phyloP scores from a whole-genome alignment of 2,888 invertebrate species.

The Plebejus argus region DNA sequence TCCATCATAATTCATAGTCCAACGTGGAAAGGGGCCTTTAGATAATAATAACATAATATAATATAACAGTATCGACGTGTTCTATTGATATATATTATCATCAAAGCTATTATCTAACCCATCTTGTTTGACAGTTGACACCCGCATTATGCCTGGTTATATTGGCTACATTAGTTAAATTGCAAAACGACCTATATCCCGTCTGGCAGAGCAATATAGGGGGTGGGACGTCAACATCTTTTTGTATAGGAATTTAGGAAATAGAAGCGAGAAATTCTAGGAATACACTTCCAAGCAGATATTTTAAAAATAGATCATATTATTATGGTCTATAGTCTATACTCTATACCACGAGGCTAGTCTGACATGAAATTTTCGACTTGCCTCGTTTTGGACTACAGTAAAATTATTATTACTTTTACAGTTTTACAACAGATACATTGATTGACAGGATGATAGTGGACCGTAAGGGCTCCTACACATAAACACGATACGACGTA shows the following conservation, averaged over 20 bases:
- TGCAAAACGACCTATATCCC: not conserved
- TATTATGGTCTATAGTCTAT: too few relatives aligned
- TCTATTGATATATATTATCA: not conserved
- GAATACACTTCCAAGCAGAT: not conserved
- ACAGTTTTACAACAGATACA: too few relatives aligned
- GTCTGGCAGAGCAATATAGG: conserved; percentile 8
- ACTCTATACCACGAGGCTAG: too few relatives aligned
- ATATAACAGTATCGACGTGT: too few relatives aligned
- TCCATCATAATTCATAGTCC: too few relatives aligned
- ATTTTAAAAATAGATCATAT: not conserved
- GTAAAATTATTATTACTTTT: too few relatives aligned
- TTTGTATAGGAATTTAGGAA: not conserved
- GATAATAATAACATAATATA: too few relatives aligned
- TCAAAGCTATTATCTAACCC: not conserved
- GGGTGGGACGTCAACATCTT: not conserved
- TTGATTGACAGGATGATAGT: too few relatives aligned
- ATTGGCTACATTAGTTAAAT: not conserved
- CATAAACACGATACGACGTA: too few relatives aligned
- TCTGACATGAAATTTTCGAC: too few relatives aligned
- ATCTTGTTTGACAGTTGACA: not conserved
- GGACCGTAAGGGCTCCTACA: too few relatives aligned
- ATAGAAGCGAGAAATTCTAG: not conserved
- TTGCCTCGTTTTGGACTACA: too few relatives aligned
- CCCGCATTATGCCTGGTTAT: not conserved
- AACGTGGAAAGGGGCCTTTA: not conserved